Evolutionary conservation across 2,888 invertebrate species (phyloP).

Genomic region (Caradrina kadenii): DNA sequence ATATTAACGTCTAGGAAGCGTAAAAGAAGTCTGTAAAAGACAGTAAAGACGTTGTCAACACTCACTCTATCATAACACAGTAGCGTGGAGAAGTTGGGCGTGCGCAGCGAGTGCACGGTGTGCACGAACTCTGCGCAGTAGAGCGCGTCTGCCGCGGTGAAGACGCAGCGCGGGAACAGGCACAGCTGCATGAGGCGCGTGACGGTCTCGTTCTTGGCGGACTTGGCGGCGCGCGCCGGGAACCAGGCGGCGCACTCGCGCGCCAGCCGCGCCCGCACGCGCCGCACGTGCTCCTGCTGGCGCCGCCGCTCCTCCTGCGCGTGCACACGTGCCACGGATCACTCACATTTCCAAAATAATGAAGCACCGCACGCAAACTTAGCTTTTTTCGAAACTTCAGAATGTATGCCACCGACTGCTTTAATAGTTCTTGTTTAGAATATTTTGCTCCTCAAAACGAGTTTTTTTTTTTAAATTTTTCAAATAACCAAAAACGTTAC

Average conservation of each 20-base stretch:
- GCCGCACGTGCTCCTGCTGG: constrained; percentile 98
- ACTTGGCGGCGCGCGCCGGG: constrained; percentile 95
- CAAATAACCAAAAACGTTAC: too few species aligned
- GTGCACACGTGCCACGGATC: too few species aligned
- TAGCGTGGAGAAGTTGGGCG: constrained; percentile 99
- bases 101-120: constrained; percentile 97
- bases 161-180: constrained; percentile 98
- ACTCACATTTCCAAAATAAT: too few species aligned
- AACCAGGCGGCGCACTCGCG: constrained; percentile 97
- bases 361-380: too few species aligned
- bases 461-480: too few species aligned
- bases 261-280: constrained; percentile 93
- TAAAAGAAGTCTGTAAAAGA: background rate
- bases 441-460: too few species aligned
- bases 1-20: too few species aligned
- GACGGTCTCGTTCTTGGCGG: constrained; percentile 98
- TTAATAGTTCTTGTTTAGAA: too few species aligned
- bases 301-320: constrained; percentile 96
- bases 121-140: constrained; percentile 99
- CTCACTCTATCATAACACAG: constrained; percentile 98
- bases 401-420: too few species aligned
- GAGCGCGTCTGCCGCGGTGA: constrained; percentile 98
- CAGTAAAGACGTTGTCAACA: background rate
- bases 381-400: too few species aligned
- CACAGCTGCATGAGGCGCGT: constrained; percentile 99